Evolutionary conservation across 2,113 vertebrate genomes (phyloP).

Genomic region (Rhodinocichla rosea): DNA sequence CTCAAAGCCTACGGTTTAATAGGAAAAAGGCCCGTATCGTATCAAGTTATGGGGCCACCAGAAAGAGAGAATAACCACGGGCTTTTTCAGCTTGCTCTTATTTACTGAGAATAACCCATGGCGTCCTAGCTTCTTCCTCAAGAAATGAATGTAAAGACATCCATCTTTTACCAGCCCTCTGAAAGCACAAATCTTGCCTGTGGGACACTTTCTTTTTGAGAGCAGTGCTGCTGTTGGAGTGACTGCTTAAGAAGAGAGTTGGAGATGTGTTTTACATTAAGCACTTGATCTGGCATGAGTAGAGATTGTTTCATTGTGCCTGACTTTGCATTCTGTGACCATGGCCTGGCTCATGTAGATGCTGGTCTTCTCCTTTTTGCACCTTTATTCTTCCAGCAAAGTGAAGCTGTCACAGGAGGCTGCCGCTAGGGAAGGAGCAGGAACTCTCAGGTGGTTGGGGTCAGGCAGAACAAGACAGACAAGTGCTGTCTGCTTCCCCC

Average conservation of each 20-base stretch:
- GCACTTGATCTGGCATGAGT: neutral
- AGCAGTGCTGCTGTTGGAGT: neutral
- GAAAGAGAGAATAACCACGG: neutral
- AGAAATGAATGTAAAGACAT: neutral
- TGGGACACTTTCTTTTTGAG: neutral
- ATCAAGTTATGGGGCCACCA: neutral
- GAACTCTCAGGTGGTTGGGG: neutral
- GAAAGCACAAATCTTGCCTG: neutral
- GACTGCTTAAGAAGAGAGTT: neutral
- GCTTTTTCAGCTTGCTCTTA: neutral
- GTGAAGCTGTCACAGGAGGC: neutral
- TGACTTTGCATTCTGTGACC: neutral
- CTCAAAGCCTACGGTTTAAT: neutral
- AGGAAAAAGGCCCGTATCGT: neutral
- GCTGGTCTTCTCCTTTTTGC: neutral
- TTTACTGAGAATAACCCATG: neutral
- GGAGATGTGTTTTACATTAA: neutral
- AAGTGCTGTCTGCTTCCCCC: neutral
- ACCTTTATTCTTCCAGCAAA: neutral
- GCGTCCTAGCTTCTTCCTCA: neutral
- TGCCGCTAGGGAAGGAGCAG: neutral
- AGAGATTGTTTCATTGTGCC: neutral
- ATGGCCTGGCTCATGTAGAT: accelerated
- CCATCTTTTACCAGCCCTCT: neutral
- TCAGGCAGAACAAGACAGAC: neutral